Evolutionary conservation across 2,797 vertebrate genomes (phyloP).

Genomic region (Limnodromus scolopaceus): DNA sequence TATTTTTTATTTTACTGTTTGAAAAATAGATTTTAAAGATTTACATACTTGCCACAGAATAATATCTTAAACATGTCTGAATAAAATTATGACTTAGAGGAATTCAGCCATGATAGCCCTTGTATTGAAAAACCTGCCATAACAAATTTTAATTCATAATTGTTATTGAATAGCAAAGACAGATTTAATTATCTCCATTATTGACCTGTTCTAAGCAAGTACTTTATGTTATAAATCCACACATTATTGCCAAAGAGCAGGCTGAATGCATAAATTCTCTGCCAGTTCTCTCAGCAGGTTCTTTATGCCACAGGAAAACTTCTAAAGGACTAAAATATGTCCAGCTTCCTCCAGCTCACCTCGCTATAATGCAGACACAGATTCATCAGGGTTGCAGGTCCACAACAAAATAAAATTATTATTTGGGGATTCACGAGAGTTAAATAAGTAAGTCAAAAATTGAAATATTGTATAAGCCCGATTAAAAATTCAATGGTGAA

Average conservation of each 20-base stretch:
- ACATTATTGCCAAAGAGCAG: conserved; percentile 46
- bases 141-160: conserved; percentile 67
- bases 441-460: conserved; percentile 17
- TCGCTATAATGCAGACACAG: background rate
- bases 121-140: conserved; percentile 60
- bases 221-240: conserved; percentile 41
- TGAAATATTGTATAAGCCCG: background rate
- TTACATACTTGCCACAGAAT: conserved; percentile 33
- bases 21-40: conserved; percentile 60
- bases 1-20: conserved; percentile 47
- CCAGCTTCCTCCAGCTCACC: background rate
- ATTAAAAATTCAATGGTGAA: background rate
- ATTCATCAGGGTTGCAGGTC: background rate
- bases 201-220: conserved; percentile 32
- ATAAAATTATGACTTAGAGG: conserved; percentile 54
- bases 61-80: conserved; percentile 53
- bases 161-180: conserved; percentile 59
- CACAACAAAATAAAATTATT: conserved; percentile 4
- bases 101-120: conserved; percentile 25
- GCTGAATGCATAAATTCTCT: conserved; percentile 23
- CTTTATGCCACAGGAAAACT: conserved; percentile 1
- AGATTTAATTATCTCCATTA: conserved; percentile 65
- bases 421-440: background rate
- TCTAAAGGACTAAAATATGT: conserved; percentile 43
- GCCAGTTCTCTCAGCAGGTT: background rate